Base-by-base conservation (phyloP, 2,888 invertebrate genomes). In the Drosophila heteroneura region DNA sequence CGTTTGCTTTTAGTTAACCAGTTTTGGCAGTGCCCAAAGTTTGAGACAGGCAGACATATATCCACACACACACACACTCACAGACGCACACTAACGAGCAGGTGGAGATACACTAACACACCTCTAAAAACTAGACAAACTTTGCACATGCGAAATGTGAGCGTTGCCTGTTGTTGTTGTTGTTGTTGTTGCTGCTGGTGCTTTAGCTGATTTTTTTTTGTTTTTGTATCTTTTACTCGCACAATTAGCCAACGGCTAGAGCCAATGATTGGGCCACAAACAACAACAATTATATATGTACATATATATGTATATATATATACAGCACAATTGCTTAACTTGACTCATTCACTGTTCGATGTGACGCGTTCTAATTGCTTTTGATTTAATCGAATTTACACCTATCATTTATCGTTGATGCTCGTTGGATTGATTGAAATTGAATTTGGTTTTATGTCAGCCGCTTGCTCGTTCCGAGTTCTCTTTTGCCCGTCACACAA, bases 1-100 rank as follows among this genome's bases (percentile, higher is more conserved):
- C 90, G 85, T 86, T 86, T 86, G 83, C 90, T 81, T 86, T 89
- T 70, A 84, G 82, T 84, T 87, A 85, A 85, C 85, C 88, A 72
- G 85, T 85, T 85, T 85, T 77, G 80, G 89, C 80, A 89, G 76
- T 89, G 85, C 87, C 90, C 83, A 86, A 85, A 89, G 83, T 89
- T 89, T 89, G 90, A 89, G 78, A 68, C 81, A 81, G 37, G 33
- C 57, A 63, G 56, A 57, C 65, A 65, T 28, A 58, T 49, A 74
- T 33, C 59, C 54, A 52, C 49, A 65, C 22, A 49, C 41, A 57
- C 32, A 57, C 6, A 7, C 22, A 58, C 12, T 63, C 26, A 60
- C 44, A 37, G 26, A 56, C 26, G 16, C 28, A 47, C 47, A 57
- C 39, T 32, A 12, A 58, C 59, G 65, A 68, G 32, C 41, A 60